These are phyloP conservation scores for Microplitis manilae DNA, from an alignment of 2,888 invertebrate species.

Conservation along the genomic window DNA sequence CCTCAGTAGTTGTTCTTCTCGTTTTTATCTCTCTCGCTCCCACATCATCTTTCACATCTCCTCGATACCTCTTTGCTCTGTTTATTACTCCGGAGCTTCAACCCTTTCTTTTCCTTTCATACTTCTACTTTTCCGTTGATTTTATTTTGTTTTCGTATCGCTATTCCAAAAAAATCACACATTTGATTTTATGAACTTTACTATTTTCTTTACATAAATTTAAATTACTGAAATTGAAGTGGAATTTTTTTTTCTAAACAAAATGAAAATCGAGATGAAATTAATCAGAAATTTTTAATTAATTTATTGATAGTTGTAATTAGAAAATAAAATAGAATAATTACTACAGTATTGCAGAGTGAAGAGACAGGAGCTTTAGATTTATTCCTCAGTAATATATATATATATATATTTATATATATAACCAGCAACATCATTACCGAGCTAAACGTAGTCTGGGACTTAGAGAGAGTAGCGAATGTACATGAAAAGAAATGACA, in stretches of 20 bases:
- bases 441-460: constrained; percentile 43
- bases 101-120: constrained; percentile 24
- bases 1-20: constrained; percentile 41
- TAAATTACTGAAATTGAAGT: too few species aligned
- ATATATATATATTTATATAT: constrained; percentile 49
- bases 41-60: not conserved
- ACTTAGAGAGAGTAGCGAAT: constrained; percentile 40
- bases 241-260: too few species aligned
- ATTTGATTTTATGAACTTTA: too few species aligned
- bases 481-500: constrained; percentile 18
- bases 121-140: constrained; percentile 42
- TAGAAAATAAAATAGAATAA: constrained; percentile 25
- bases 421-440: constrained; percentile 59
- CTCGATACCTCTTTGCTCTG: constrained; percentile 12
- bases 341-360: not conserved
- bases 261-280: too few species aligned
- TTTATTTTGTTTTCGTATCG: not conserved
- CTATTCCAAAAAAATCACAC: not conserved
- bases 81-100: constrained; percentile 22
- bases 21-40: constrained; percentile 17
- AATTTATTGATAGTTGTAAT: not conserved
- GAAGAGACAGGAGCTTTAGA: not conserved
- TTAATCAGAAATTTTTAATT: too few species aligned
- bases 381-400: constrained; percentile 21
- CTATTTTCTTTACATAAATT: too few species aligned